Evolutionary conservation across 2,797 vertebrate genomes (phyloP).

Genomic region (Heterohyrax brucei): DNA sequence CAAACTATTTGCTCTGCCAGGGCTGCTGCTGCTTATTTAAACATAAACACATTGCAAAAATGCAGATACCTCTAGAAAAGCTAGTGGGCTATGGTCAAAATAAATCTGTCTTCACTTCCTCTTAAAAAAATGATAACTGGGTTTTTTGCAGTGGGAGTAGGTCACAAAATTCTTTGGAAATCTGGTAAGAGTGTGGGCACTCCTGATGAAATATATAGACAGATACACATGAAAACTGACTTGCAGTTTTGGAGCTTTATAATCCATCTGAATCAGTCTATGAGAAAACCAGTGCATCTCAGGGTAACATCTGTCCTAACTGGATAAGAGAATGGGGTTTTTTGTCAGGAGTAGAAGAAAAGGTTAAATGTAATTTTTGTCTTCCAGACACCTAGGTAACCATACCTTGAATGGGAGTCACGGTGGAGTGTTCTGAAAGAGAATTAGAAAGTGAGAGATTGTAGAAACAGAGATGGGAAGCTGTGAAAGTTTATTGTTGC

Average conservation of each 20-base stretch:
- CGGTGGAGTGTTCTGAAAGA: neutral
- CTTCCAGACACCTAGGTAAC: neutral
- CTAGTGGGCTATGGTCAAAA: neutral
- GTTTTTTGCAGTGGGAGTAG: neutral
- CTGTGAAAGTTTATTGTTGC: neutral
- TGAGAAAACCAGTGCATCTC: neutral
- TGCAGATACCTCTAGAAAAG: slow-evolving; percentile 1
- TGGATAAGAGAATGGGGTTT: neutral
- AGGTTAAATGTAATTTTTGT: slow-evolving; percentile 33
- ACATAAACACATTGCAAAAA: neutral
- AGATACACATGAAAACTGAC: neutral
- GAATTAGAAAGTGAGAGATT: neutral
- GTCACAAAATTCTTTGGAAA: slow-evolving; percentile 25
- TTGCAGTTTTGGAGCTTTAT: neutral
- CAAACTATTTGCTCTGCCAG: neutral
- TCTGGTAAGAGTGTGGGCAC: neutral
- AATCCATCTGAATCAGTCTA: neutral
- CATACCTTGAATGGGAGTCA: neutral
- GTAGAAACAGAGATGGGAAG: neutral
- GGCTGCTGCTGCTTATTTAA: slow-evolving; percentile 35
- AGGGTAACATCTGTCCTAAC: neutral
- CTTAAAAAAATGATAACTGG: slow-evolving; percentile 29
- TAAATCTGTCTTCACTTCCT: slow-evolving; percentile 37
- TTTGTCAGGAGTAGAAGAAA: neutral
- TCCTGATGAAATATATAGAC: slow-evolving; percentile 12